These are phyloP conservation scores for Aleiodes leptofemur DNA, from an alignment of 2,888 invertebrate genomes.

Conservation along the genomic window DNA sequence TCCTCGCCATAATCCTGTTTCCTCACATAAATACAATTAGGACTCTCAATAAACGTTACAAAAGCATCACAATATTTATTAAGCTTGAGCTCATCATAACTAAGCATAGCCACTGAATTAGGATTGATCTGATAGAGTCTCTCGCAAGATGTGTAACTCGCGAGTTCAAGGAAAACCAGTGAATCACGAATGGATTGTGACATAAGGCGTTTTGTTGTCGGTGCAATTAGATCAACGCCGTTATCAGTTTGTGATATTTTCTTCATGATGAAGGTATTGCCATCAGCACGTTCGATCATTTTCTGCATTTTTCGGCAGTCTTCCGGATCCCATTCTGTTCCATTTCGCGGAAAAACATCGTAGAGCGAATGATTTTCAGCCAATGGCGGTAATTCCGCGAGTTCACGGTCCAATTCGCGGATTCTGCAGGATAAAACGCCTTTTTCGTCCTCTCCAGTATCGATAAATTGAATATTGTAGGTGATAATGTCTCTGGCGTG, in stretches of 20 bases:
- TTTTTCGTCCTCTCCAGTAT: slow-evolving; percentile 79
- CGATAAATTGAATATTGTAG: slow-evolving; percentile 80
- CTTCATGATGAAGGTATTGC: not conserved
- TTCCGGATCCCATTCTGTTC: slow-evolving; percentile 76
- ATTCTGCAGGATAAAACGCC: slow-evolving; percentile 73
- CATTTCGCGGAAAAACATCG: slow-evolving; percentile 77
- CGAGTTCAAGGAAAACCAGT: slow-evolving; percentile 74
- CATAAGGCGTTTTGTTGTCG: slow-evolving; percentile 35
- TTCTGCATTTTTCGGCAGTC: slow-evolving; percentile 74
- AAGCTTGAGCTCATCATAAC: not conserved
- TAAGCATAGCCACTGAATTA: not conserved
- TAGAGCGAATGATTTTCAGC: slow-evolving; percentile 80
- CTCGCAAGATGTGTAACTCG: slow-evolving; percentile 59
- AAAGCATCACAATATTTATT: not conserved
- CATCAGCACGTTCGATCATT: slow-evolving; percentile 4
- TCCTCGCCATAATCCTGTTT: slow-evolving; percentile 17
- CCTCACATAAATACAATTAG: slow-evolving; percentile 27
- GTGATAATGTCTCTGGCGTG: slow-evolving; percentile 61
- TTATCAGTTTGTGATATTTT: not conserved
- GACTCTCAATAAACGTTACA: not conserved
- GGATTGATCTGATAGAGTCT: slow-evolving; percentile 15
- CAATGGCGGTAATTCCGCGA: slow-evolving; percentile 76
- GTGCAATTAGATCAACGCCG: not conserved
- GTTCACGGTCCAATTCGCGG: slow-evolving; percentile 66
- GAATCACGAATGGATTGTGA: slow-evolving; percentile 73